These are phyloP conservation scores for Phataginus tricuspis DNA, from an alignment of 2,797 vertebrate species.

Conservation along the genomic window DNA sequence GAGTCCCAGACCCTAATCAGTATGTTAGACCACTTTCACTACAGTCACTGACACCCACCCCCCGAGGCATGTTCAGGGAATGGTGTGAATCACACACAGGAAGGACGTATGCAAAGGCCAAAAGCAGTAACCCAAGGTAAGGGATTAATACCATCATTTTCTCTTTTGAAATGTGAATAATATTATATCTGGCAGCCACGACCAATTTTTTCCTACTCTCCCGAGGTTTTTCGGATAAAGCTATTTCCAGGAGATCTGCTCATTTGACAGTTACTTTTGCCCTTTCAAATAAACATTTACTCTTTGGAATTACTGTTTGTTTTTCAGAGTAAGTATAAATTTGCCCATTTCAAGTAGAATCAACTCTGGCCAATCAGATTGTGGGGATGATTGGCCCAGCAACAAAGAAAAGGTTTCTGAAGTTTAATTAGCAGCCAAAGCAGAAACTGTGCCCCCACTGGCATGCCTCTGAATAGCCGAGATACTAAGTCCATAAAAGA, in stretches of 20 bases:
- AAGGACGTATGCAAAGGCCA: neutral
- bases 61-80: neutral
- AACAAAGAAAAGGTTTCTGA: constrained; percentile 75
- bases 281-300: constrained; percentile 78
- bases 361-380: constrained; percentile 76
- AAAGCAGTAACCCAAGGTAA: constrained; percentile 43
- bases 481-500: constrained; percentile 57
- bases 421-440: constrained; percentile 75
- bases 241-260: constrained; percentile 79
- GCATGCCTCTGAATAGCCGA: constrained; percentile 18
- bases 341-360: constrained; percentile 69
- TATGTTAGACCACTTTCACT: neutral
- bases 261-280: constrained; percentile 70
- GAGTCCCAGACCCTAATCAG: neutral
- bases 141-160: constrained; percentile 2
- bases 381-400: constrained; percentile 56
- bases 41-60: neutral
- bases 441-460: constrained; percentile 54
- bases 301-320: constrained; percentile 64
- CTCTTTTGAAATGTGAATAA: constrained; percentile 63
- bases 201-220: constrained; percentile 69
- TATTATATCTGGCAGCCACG: constrained; percentile 72
- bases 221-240: constrained; percentile 76
- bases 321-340: constrained; percentile 77
- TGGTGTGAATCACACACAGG: neutral